Percentiles rank a stretch among this genome's conserved stretches.
Evolutionary conservation across 2,797 vertebrate species (phyloP).

Genomic region (Lagothrix lagotricha): DNA sequence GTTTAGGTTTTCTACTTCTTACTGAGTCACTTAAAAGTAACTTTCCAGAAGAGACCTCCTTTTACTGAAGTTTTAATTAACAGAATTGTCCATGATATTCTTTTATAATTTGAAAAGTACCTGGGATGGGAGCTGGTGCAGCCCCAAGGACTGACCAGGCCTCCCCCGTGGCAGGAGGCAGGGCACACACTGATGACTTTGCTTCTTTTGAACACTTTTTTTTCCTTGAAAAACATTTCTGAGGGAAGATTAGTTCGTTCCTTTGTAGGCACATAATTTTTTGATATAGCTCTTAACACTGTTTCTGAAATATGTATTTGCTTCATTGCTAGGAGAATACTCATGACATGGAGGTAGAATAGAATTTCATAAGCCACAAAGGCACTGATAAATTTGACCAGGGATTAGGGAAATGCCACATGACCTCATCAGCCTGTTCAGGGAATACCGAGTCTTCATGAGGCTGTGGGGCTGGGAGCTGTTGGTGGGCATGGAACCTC

Average conservation of each 20-base stretch:
- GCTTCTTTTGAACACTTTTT: not conserved
- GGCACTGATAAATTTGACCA: not conserved
- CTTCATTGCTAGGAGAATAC: not conserved
- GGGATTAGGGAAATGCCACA: not conserved
- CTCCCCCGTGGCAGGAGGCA: not conserved
- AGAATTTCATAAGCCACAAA: not conserved
- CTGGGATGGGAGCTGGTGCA: not conserved
- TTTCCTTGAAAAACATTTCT: not conserved
- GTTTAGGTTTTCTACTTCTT: not conserved
- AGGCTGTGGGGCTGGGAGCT: not conserved
- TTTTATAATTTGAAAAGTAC: not conserved
- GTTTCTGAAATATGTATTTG: not conserved
- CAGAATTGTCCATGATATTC: not conserved
- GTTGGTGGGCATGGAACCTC: not conserved
- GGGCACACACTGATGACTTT: not conserved
- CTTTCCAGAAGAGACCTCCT: not conserved
- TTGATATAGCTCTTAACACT: not conserved
- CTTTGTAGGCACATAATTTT: not conserved
- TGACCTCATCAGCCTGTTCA: not conserved
- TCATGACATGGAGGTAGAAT: not conserved
- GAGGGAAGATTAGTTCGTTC: not conserved
- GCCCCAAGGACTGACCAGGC: not conserved
- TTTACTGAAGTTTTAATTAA: not conserved
- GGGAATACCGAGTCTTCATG: not conserved
- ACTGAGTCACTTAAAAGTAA: not conserved